Base-by-base conservation (phyloP, 2,797 vertebrate species). In the Emydoidea blandingii region DNA sequence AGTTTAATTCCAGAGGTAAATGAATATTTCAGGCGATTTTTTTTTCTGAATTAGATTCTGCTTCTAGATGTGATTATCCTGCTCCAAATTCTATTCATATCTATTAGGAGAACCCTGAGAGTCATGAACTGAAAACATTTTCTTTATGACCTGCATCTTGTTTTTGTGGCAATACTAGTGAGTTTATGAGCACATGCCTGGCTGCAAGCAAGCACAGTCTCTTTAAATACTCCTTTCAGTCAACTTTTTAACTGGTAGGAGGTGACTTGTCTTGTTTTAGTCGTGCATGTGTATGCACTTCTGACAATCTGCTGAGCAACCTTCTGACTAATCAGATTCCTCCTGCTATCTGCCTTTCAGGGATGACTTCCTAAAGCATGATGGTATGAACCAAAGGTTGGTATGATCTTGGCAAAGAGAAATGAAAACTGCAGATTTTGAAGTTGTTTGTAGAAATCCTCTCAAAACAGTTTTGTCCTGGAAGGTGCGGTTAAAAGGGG, bases 401-500 rank as follows among this genome's bases (percentile, higher is more conserved):
- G n/a, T 21, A 21, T 72, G 68, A 23, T 72, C 37, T 72, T 72
- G 68, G 68, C 37, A 72, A 10, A 21, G 68, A 72, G 21, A 72
- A 72, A 72, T 9, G 68, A 72, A 41, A 37, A 19, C 21, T 41
- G 9, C 37, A 72, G 37, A 37, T 25, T 72, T 41, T 72, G n/a
- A 72, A 72, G n/a, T 72, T 72, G n/a, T 41, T 72, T 41, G 21
- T 41, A 72, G n/a, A 72, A 19, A 72, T 41, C 18, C 9, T 72
- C n/a, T 72, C 91, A 79, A 57, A 62, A 59, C 37, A 12, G 11
- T 1, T 93, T 94, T 93, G 49, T 76, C 83, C 62, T 79, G 37
- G 41, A 88, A 83, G 10, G 82, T 34, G 65, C 29, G 92, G 93
- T 95, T 96, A 97, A 96, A 97, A 89, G 87, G 90, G 94, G 78